phyloP scores from a whole-genome alignment of 2,797 vertebrate genomes.

The Sitta carolinensis region DNA sequence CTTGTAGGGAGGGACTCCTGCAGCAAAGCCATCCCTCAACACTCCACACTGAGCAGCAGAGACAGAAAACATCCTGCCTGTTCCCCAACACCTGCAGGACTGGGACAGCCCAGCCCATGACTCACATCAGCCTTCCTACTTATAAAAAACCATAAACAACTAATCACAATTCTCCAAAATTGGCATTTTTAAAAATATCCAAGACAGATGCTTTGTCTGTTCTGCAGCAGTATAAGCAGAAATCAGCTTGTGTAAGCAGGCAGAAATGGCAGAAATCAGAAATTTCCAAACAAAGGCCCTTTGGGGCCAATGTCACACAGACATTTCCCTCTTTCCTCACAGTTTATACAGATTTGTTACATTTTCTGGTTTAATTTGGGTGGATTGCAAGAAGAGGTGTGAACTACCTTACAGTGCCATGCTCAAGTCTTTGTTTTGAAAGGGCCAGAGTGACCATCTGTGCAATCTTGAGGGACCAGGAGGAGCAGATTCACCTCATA shows the following conservation, averaged over 20 bases:
- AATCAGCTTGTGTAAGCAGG: background rate
- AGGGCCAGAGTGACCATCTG: background rate
- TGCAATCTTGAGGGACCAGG: background rate
- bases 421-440: background rate
- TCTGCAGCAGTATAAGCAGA: background rate
- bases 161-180: conserved; percentile 13
- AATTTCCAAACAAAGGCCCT: background rate
- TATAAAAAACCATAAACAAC: background rate
- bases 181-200: conserved; percentile 27
- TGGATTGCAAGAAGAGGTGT: background rate
- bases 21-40: background rate
- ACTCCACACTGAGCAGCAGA: background rate
- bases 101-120: conserved; percentile 2
- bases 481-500: background rate
- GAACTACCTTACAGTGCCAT: background rate
- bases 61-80: accelerated
- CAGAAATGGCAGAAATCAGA: background rate
- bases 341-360: background rate
- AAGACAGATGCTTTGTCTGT: conserved; percentile 20
- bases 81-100: background rate
- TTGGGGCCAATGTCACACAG: background rate
- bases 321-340: background rate
- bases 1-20: background rate
- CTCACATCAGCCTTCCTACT: background rate
- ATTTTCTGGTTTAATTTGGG: background rate